These are phyloP conservation scores for Cygnus olor DNA, from an alignment of 2,797 vertebrate genomes.

Conservation along the genomic window DNA sequence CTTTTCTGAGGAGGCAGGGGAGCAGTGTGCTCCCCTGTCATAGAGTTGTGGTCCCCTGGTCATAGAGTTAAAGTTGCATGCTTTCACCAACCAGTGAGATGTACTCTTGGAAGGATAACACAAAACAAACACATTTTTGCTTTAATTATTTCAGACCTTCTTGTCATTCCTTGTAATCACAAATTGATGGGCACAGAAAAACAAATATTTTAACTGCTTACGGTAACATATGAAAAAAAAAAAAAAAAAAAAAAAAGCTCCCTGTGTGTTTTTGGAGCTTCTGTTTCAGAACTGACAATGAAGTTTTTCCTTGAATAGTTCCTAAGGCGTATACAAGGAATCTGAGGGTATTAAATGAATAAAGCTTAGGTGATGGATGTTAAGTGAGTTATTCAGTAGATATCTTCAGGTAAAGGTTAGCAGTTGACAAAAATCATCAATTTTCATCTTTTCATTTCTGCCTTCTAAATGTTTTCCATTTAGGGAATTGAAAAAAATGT, in stretches of 20 bases:
- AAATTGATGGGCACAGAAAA: neutral
- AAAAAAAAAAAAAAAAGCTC: neutral
- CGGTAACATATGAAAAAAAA: neutral
- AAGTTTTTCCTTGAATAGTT: neutral
- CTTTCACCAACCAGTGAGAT: neutral
- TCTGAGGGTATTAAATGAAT: neutral
- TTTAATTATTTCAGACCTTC: neutral
- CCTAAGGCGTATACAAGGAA: neutral
- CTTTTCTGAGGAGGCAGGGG: neutral
- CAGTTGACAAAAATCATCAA: constrained; percentile 6
- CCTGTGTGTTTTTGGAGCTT: neutral
- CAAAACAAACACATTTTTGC: neutral
- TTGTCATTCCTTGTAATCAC: neutral
- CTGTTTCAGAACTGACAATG: neutral
- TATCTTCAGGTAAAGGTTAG: constrained; percentile 41
- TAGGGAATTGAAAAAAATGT: constrained; percentile 34
- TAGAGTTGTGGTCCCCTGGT: neutral
- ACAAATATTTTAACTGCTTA: neutral
- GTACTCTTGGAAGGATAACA: neutral
- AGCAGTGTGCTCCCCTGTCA: neutral
- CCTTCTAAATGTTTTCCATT: constrained; percentile 51
- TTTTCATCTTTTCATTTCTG: constrained; percentile 52
- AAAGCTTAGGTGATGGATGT: neutral
- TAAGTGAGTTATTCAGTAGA: constrained; percentile 5
- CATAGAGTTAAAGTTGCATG: neutral